Evolutionary conservation across 92 coral and sea anemone genomes (phyloP).

Genomic region (Hydrozoanthus gracilis): DNA sequence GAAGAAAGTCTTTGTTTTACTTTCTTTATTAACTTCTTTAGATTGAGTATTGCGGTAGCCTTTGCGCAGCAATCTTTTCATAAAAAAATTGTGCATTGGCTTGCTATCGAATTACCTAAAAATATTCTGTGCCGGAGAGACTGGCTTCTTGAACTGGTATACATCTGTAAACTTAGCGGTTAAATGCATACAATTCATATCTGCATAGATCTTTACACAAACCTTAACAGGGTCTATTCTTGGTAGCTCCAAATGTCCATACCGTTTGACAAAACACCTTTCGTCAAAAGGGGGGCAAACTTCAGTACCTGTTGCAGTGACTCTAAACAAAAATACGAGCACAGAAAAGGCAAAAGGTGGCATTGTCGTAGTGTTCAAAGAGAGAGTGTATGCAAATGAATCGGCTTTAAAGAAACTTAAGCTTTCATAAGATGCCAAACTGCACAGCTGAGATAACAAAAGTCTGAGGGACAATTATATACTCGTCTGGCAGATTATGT

Average conservation of each 20-base stretch:
- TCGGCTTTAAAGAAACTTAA: not conserved
- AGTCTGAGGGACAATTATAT: not conserved
- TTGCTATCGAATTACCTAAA: no score
- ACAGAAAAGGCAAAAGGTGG: not conserved
- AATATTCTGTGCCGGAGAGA: not conserved
- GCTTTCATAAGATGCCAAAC: not conserved
- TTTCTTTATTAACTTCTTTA: no score
- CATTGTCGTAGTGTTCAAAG: not conserved
- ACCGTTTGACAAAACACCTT: constrained; percentile 63
- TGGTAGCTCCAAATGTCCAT: constrained; percentile 62
- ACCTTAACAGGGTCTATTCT: constrained; percentile 85
- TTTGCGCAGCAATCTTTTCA: no score
- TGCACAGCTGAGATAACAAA: constrained; percentile 26
- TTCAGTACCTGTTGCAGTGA: not conserved
- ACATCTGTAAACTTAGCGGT: not conserved
- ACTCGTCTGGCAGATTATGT: no score
- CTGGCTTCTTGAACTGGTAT: not conserved
- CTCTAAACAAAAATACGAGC: not conserved
- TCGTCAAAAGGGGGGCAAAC: constrained; percentile 48
- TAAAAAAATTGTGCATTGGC: no score
- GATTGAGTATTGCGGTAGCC: no score
- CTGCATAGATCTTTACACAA: not conserved
- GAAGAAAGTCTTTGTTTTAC: no score
- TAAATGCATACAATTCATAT: not conserved
- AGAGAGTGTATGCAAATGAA: constrained; percentile 1